phyloP scores from a whole-genome alignment of 2,888 invertebrate genomes.

The Dolomedes plantarius region DNA sequence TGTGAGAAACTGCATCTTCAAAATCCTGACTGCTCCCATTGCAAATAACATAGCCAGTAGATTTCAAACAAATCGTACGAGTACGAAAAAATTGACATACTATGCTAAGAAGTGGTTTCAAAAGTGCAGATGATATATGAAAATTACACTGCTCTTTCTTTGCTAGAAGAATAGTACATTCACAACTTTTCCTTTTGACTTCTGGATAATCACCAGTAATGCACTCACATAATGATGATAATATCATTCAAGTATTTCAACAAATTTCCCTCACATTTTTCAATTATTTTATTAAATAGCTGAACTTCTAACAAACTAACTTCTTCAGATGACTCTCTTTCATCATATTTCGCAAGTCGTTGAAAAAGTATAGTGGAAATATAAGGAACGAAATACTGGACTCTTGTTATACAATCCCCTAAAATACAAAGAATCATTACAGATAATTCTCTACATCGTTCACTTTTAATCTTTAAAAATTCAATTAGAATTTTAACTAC shows the following conservation, averaged over 20 bases:
- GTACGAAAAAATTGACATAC: conserved; percentile 90
- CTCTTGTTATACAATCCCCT: not conserved
- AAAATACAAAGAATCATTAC: conserved; percentile 25
- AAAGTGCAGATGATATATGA: conserved; percentile 84
- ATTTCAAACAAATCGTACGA: conserved; percentile 84
- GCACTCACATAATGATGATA: conserved; percentile 83
- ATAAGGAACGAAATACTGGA: conserved; percentile 85
- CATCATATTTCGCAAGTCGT: conserved; percentile 86
- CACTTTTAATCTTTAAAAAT: conserved; percentile 25
- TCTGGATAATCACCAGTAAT: conserved; percentile 87
- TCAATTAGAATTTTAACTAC: conserved; percentile 11
- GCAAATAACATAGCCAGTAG: conserved; percentile 83
- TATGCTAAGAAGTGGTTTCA: conserved; percentile 84
- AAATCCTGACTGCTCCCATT: conserved; percentile 85
- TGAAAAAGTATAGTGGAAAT: conserved; percentile 86
- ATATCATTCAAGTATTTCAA: conserved; percentile 86
- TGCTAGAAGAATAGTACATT: conserved; percentile 83
- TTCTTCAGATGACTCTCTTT: conserved; percentile 87
- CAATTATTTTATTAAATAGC: conserved; percentile 83
- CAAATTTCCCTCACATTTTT: conserved; percentile 82
- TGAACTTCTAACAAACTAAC: conserved; percentile 84
- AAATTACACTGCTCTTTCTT: conserved; percentile 83
- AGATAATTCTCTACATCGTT: conserved; percentile 61
- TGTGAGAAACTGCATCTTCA: conserved; percentile 85
- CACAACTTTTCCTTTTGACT: conserved; percentile 87